These are phyloP conservation scores for Riparia riparia DNA, from an alignment of 2,113 vertebrate species.

Conservation along the genomic window DNA sequence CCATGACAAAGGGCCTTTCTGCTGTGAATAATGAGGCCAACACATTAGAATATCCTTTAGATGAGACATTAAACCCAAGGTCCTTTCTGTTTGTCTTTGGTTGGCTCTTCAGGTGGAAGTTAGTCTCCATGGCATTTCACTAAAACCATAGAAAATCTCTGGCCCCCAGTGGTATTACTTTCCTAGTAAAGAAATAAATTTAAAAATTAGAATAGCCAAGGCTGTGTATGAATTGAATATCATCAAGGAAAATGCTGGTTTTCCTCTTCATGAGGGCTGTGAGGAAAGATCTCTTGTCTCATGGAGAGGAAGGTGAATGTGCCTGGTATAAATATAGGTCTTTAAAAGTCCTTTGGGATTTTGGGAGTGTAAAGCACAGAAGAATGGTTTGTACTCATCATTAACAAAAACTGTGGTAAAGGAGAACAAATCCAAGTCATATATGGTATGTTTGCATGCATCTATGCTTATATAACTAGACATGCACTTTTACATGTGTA, in stretches of 20 bases:
- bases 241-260: not conserved
- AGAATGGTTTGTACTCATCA: not conserved
- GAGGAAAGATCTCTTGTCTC: not conserved
- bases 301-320: not conserved
- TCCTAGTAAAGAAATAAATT: not conserved
- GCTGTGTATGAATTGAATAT: not conserved
- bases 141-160: constrained; percentile 53
- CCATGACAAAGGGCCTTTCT: constrained; percentile 84
- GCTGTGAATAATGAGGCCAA: constrained; percentile 82
- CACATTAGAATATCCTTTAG: constrained; percentile 75
- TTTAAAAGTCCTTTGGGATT: not conserved
- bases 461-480: not conserved
- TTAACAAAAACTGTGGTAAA: not conserved
- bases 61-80: constrained; percentile 79
- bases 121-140: constrained; percentile 39
- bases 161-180: not conserved
- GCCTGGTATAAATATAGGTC: not conserved
- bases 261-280: not conserved
- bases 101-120: constrained; percentile 74
- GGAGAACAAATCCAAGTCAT: not conserved
- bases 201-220: not conserved
- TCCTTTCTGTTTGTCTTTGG: constrained; percentile 76
- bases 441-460: not conserved
- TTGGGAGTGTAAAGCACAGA: not conserved
- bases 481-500: not conserved